These are phyloP conservation scores for Carcinoscorpius rotundicauda DNA, from an alignment of 1,140 invertebrate species.

Conservation along the genomic window DNA sequence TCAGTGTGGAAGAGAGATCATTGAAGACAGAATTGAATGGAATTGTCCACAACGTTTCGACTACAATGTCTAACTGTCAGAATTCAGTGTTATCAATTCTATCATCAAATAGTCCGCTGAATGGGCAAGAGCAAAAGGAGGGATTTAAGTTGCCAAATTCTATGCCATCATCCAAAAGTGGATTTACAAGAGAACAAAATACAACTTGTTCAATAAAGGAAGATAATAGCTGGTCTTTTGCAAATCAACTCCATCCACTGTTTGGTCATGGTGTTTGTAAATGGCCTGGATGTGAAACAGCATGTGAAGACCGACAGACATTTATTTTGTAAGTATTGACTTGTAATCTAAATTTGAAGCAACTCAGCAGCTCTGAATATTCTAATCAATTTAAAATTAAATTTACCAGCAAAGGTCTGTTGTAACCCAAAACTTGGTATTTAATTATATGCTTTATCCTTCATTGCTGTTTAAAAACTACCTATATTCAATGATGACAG, in stretches of 20 bases:
- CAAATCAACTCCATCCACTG: slow-evolving; percentile 33
- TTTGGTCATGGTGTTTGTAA: slow-evolving; percentile 90
- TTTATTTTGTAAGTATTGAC: slow-evolving; percentile 70
- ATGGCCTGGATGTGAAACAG: slow-evolving; percentile 90
- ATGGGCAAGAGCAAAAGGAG: slow-evolving; percentile 10
- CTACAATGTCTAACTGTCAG: neutral
- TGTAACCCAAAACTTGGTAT: no score
- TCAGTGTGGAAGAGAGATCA: slow-evolving; percentile 8
- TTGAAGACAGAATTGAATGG: slow-evolving; percentile 10
- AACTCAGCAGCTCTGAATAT: no score
- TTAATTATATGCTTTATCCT: no score
- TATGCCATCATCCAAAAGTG: slow-evolving; percentile 11
- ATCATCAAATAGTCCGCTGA: slow-evolving; percentile 14
- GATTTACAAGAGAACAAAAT: neutral
- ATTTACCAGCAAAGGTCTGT: no score
- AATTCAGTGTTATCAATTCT: slow-evolving; percentile 1
- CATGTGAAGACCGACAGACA: slow-evolving; percentile 74
- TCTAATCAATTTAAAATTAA: no score
- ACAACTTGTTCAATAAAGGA: slow-evolving; percentile 6
- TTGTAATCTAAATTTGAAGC: no score
- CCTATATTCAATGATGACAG: no score
- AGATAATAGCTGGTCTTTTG: slow-evolving; percentile 6
- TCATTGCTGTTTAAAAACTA: no score
- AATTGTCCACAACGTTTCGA: slow-evolving; percentile 7
- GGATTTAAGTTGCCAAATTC: neutral